Evolutionary conservation across 2,797 vertebrate species (phyloP).

Genomic region (Sebastes hubbsi): DNA sequence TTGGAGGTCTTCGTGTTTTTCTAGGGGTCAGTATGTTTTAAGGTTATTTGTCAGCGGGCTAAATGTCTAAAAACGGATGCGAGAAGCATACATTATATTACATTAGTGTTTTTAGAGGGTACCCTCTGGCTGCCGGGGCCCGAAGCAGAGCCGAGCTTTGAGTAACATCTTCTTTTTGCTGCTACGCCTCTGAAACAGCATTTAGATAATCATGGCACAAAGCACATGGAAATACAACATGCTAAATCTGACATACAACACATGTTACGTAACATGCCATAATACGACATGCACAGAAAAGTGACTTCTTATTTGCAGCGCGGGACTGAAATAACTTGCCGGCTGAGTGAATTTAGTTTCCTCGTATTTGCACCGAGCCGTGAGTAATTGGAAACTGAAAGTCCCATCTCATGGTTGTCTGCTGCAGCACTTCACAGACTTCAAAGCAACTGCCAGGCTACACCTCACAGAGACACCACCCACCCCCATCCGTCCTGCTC

Average conservation of each 20-base stretch:
- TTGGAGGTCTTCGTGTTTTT: too few species aligned
- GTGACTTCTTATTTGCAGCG: background rate
- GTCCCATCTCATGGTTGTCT: constrained; percentile 37
- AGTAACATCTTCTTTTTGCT: background rate
- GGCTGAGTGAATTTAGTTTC: constrained; percentile 16
- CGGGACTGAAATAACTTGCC: background rate
- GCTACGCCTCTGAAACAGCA: background rate
- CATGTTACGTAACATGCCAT: background rate
- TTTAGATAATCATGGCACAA: background rate
- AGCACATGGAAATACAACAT: background rate
- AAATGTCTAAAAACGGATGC: background rate
- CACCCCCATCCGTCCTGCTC: background rate
- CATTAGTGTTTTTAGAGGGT: background rate
- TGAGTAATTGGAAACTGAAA: constrained; percentile 36
- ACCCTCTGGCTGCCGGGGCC: too few species aligned
- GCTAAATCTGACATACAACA: background rate
- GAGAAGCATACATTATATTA: background rate
- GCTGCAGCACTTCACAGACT: constrained; percentile 31
- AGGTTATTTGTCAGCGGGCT: background rate
- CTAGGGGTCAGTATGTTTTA: background rate
- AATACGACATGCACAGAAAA: background rate
- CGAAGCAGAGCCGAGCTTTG: background rate
- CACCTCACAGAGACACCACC: constrained; percentile 2
- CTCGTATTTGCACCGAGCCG: constrained; percentile 13
- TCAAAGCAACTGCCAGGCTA: constrained; percentile 31